These are phyloP conservation scores for Parus major DNA, from an alignment of 2,113 vertebrate genomes.

Conservation along the genomic window DNA sequence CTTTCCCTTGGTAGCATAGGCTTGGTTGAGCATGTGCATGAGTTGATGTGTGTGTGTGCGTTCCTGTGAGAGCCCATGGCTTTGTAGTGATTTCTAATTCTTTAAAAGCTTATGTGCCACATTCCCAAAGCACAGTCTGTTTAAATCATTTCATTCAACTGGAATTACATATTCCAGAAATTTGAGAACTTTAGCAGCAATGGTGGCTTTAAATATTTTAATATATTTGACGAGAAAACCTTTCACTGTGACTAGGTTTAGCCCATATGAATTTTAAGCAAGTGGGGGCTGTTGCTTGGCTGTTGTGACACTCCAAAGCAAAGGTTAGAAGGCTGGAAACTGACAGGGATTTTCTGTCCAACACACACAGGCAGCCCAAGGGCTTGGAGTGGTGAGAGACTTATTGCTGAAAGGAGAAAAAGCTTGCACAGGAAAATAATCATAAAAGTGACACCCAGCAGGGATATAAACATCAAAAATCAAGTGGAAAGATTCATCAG, in stretches of 20 bases:
- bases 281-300: neutral
- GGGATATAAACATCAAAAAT: neutral
- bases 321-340: neutral
- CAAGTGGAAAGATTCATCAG: neutral
- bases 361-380: neutral
- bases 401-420: neutral
- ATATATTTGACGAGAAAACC: neutral
- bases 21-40: neutral
- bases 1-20: neutral
- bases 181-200: neutral
- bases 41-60: neutral
- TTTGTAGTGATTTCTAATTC: neutral
- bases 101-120: neutral
- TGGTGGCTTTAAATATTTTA: neutral
- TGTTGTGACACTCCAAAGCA: neutral
- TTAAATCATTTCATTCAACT: neutral
- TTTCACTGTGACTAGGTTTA: slow-evolving; percentile 33
- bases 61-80: neutral
- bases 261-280: slow-evolving; percentile 41
- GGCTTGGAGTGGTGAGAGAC: accelerated
- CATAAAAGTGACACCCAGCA: neutral
- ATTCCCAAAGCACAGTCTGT: neutral
- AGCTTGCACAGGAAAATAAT: neutral
- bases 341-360: neutral
- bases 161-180: neutral